Evolutionary conservation across 2,797 vertebrate species (phyloP).

Genomic region (Clamator glandarius): DNA sequence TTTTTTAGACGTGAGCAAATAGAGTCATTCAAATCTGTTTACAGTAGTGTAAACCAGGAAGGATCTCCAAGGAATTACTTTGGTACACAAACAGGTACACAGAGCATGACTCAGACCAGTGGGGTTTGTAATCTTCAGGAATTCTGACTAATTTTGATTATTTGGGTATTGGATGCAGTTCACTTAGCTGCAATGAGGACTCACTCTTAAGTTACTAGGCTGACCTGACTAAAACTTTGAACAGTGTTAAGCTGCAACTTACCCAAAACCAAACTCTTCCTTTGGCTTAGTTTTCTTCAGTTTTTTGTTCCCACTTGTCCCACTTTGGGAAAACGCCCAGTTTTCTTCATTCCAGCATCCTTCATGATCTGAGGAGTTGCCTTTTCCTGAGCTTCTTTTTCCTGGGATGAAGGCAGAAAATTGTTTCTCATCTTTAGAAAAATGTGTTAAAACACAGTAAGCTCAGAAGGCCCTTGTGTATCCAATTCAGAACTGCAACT

Average conservation of each 20-base stretch:
- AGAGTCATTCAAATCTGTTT: not conserved
- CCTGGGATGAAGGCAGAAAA: slow-evolving; percentile 78
- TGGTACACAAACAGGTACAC: not conserved
- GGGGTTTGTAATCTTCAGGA: not conserved
- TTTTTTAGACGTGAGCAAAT: not conserved
- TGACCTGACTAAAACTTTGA: not conserved
- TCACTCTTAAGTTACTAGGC: not conserved
- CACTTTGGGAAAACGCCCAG: slow-evolving; percentile 87
- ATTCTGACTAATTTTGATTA: not conserved
- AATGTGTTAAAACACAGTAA: not conserved
- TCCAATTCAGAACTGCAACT: not conserved
- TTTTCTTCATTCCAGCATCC: slow-evolving; percentile 94
- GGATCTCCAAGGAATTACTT: not conserved
- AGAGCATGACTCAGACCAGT: not conserved
- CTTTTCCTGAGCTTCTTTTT: slow-evolving; percentile 94
- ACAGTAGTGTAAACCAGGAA: not conserved
- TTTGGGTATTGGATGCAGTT: not conserved
- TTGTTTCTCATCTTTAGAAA: slow-evolving; percentile 22
- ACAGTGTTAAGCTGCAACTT: slow-evolving; percentile 52
- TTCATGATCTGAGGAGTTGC: slow-evolving; percentile 90
- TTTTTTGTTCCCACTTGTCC: slow-evolving; percentile 92
- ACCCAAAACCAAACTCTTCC: slow-evolving; percentile 92
- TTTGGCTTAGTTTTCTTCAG: slow-evolving; percentile 94
- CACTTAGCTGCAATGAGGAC: not conserved
- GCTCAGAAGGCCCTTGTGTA: not conserved